phyloP scores from a whole-genome alignment of 2,113 vertebrate genomes.

The Catagonus wagneri region DNA sequence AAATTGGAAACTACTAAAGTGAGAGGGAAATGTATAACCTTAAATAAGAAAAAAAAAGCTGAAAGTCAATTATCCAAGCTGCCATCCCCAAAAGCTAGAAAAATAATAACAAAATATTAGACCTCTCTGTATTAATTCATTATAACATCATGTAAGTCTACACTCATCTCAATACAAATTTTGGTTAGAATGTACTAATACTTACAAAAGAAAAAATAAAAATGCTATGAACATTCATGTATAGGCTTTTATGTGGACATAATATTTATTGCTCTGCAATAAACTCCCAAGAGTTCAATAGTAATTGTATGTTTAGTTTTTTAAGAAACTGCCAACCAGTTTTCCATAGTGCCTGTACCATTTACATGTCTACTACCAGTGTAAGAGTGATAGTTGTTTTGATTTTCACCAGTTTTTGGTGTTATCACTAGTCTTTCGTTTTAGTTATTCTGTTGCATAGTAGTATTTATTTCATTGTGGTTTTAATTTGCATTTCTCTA shows the following conservation, averaged over 20 bases:
- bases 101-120: no score
- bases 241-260: neutral
- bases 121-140: no score
- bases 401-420: neutral
- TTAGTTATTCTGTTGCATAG: neutral
- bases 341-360: neutral
- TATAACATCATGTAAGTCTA: no score
- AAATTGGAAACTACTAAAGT: no score
- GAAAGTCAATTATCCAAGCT: no score
- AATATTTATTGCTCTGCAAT: neutral
- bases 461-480: neutral
- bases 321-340: neutral
- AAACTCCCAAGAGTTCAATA: neutral
- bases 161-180: no score
- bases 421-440: neutral
- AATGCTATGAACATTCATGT: neutral
- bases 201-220: neutral
- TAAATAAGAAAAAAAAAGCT: no score
- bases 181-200: no score
- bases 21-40: no score
- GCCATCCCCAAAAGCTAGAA: no score
- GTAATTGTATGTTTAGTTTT: neutral
- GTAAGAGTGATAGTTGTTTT: neutral
- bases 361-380: neutral
- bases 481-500: constrained; percentile 1